These are phyloP conservation scores for Tympanuchus pallidicinctus DNA, from an alignment of 2,113 vertebrate genomes.

Conservation along the genomic window DNA sequence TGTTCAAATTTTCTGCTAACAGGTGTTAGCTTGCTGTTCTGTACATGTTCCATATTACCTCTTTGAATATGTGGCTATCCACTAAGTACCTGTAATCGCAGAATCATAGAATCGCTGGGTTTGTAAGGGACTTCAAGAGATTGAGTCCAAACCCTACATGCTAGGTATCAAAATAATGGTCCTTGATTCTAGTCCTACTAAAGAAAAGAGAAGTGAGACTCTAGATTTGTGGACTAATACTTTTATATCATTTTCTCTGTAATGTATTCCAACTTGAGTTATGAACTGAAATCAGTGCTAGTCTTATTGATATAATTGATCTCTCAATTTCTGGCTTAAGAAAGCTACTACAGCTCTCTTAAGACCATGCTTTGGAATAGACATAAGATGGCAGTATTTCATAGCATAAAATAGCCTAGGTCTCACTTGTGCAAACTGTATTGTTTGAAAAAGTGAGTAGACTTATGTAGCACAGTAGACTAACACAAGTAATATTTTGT, in stretches of 20 bases:
- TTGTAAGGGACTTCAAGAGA: no score
- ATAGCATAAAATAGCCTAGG: background rate
- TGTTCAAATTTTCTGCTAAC: background rate
- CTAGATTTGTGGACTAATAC: background rate
- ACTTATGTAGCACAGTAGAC: background rate
- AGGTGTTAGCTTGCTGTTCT: background rate
- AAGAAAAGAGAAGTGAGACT: background rate
- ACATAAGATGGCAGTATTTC: conserved; percentile 57
- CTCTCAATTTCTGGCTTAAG: background rate
- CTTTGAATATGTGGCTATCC: background rate
- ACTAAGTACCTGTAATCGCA: background rate
- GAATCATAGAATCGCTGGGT: no score
- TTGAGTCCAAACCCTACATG: no score
- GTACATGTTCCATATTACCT: background rate
- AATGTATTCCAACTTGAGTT: background rate
- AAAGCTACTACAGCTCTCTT: background rate
- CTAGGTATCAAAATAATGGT: background rate
- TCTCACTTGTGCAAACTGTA: background rate
- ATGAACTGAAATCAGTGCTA: background rate
- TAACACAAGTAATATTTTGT: background rate
- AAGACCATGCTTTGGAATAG: background rate
- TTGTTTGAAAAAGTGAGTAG: background rate
- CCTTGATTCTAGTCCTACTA: conserved; percentile 14
- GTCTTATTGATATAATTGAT: background rate
- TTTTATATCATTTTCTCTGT: background rate